phyloP scores from a whole-genome alignment of 2,888 invertebrate genomes.

The Dolichopus griseipennis region DNA sequence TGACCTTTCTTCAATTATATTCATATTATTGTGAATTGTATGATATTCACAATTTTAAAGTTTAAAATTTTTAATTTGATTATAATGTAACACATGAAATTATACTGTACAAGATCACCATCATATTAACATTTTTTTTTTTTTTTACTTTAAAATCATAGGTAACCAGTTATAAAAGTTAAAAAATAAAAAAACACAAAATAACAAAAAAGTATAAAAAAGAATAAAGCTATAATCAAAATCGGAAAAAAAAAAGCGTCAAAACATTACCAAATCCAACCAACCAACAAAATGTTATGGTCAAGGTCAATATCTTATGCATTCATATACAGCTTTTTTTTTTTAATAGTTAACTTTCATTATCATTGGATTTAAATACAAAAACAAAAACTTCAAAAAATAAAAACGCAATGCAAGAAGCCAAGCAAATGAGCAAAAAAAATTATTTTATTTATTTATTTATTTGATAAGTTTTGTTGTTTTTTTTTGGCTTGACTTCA shows the following conservation, averaged over 20 bases:
- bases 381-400: not conserved
- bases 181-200: not conserved
- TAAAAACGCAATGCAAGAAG: not conserved
- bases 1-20: not conserved
- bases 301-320: constrained; percentile 3
- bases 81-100: not conserved
- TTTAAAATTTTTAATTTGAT: not conserved
- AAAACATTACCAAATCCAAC: not conserved
- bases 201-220: not conserved
- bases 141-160: not conserved
- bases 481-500: not conserved
- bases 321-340: not conserved
- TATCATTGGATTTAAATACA: not conserved
- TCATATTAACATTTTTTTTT: too few relatives aligned
- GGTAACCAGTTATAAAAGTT: not conserved
- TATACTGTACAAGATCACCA: not conserved
- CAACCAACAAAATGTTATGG: constrained; percentile 6
- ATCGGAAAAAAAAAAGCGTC: too few relatives aligned
- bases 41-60: not conserved
- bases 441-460: not conserved
- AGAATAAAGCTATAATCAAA: not conserved
- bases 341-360: not conserved
- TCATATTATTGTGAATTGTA: too few relatives aligned
- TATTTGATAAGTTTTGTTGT: too few relatives aligned
- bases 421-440: not conserved